These are phyloP conservation scores for Avahi laniger DNA, from an alignment of 2,797 vertebrate species.

Conservation along the genomic window DNA sequence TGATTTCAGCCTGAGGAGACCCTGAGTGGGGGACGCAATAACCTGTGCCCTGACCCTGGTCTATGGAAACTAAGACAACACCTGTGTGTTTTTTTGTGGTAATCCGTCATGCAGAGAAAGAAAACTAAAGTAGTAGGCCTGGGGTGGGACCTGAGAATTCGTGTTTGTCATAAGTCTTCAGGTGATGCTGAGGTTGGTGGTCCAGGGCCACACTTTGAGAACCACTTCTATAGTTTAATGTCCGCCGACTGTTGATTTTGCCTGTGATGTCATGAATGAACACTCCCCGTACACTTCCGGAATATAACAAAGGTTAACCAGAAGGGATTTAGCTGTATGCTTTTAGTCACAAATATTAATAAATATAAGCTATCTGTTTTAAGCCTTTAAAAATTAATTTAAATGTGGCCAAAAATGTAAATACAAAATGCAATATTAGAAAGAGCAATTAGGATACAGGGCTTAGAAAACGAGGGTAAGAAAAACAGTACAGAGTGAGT, in stretches of 20 bases:
- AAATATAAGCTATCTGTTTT: not conserved
- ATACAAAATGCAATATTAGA: not conserved
- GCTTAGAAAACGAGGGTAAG: not conserved
- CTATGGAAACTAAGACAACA: not conserved
- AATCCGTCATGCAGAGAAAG: not conserved
- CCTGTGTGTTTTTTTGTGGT: not conserved
- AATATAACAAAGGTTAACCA: not conserved
- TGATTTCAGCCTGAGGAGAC: not conserved
- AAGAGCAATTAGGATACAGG: not conserved
- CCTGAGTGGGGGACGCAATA: not conserved
- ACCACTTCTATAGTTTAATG: not conserved
- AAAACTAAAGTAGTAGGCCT: not conserved
- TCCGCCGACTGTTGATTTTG: not conserved
- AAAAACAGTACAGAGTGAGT: not conserved
- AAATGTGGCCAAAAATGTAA: not conserved
- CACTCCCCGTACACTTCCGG: not conserved
- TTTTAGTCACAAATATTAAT: not conserved
- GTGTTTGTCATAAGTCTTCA: not conserved
- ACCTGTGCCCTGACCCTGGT: not conserved
- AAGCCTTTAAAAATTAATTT: constrained; percentile 30
- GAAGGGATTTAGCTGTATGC: not conserved
- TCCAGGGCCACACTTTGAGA: not conserved
- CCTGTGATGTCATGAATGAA: not conserved
- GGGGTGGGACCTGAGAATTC: not conserved
- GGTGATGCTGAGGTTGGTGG: not conserved